Evolutionary conservation across 2,888 invertebrate genomes (phyloP), one percentile per base, ranked within the genome.

Genomic region (Melanostoma scalare): DNA sequence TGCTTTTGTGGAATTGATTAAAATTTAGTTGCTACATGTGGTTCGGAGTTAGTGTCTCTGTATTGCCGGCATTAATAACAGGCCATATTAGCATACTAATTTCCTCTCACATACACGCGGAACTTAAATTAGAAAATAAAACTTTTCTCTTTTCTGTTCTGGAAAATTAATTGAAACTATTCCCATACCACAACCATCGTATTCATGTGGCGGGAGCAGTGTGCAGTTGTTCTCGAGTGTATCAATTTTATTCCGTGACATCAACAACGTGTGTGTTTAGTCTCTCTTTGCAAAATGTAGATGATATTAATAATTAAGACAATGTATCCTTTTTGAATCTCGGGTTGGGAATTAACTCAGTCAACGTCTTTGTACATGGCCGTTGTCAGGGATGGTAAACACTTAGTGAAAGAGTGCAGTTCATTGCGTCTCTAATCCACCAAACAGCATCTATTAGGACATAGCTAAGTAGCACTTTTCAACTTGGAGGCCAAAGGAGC

Each of bases 261-360:
- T 20, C 20, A 20, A 20, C 20, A 20, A 20, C 20, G 20, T 20
- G 20, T 20, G 20, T 20, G 20, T 20, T 20, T 20, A 20, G 20
- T 20, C 20, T 20, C 20, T 1, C 20, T 20, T 20, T 20, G 20
- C 20, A 20, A 20, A 2, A 36, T 68, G 30, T 42, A 38, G 44
- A 75, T 46, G 68, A 48, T 60, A 74, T 84, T 78, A 78, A 84
- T 84, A 78, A 84, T 84, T 78, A 31, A 55, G 67, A 71, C 73
- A 63, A 31, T 35, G 63, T 46, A 73, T 77, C 78, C 78, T 71
- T 71, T 69, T 69, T 60, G 53, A 61, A n/a, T 58, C n/a, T 67
- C 31, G 10, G 20, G 20, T 1, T 20, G 46, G 65, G 30, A 46
- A 46, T 48, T 50, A 9, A 10, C 40, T 40, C 20, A 9, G 38